These are phyloP conservation scores for Aromia moschata DNA, from an alignment of 2,888 invertebrate genomes.

Conservation along the genomic window DNA sequence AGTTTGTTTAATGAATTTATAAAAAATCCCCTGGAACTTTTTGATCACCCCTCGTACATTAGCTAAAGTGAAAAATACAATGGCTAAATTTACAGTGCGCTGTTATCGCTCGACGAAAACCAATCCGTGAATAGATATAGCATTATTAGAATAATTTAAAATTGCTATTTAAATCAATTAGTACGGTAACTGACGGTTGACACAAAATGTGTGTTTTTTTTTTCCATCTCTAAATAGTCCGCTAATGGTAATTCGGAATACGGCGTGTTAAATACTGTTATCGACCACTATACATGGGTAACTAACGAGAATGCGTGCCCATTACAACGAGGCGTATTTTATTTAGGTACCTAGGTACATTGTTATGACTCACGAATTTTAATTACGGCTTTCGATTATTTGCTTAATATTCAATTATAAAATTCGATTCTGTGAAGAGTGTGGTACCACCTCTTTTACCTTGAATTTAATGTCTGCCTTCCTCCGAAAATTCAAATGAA, in stretches of 20 bases:
- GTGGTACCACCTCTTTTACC: no score
- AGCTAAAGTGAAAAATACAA: no score
- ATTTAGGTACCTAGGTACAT: no score
- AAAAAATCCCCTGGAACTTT: no score
- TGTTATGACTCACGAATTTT: not conserved
- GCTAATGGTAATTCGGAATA: not conserved
- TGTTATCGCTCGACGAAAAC: conserved; percentile 9
- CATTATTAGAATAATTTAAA: conserved; percentile 11
- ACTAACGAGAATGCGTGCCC: not conserved
- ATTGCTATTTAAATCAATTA: not conserved
- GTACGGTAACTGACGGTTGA: not conserved
- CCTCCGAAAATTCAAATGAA: no score
- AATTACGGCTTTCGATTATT: not conserved
- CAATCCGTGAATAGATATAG: conserved; percentile 4
- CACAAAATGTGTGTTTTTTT: not conserved
- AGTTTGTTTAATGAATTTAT: no score
- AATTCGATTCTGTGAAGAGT: no score
- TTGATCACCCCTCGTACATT: no score
- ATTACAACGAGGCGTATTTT: not conserved
- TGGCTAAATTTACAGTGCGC: no score
- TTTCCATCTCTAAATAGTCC: not conserved
- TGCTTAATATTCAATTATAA: no score
- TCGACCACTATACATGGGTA: not conserved
- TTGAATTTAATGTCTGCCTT: no score
- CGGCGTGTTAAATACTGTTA: not conserved